phyloP scores from a whole-genome alignment of 2,888 invertebrate species.

The Caenorhabditis plicata region DNA sequence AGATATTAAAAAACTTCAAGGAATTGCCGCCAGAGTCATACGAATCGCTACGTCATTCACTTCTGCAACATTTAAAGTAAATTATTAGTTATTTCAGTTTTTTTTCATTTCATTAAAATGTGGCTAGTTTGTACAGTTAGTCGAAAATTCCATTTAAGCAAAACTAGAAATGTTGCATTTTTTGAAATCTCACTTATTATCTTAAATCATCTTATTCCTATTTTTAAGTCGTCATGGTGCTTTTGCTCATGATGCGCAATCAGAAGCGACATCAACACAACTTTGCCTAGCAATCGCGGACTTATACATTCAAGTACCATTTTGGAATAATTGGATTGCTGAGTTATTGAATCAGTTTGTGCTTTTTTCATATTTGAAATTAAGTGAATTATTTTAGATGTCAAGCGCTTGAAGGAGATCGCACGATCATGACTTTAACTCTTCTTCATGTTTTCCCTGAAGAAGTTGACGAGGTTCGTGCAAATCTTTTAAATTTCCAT shows the following conservation, averaged over 20 bases:
- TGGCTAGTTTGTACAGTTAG: background rate
- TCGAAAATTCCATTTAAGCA: no score
- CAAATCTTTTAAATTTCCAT: no score
- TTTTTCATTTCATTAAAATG: background rate
- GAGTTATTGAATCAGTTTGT: conserved; percentile 82
- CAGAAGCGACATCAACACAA: conserved; percentile 78
- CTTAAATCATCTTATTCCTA: no score
- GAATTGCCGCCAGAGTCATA: conserved; percentile 65
- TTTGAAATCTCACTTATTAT: no score
- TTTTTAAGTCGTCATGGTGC: conserved; percentile 28
- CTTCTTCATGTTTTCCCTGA: conserved; percentile 91
- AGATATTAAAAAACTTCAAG: conserved; percentile 43
- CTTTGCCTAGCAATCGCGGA: conserved; percentile 89
- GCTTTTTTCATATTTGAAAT: background rate
- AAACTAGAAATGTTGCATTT: no score
- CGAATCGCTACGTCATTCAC: conserved; percentile 82
- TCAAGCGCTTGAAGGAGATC: conserved; percentile 60
- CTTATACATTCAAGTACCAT: conserved; percentile 86
- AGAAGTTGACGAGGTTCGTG: conserved; percentile 73
- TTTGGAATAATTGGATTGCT: conserved; percentile 85
- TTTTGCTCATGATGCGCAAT: conserved; percentile 32
- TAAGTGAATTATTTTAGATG: conserved; percentile 27
- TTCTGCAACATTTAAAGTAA: conserved; percentile 78
- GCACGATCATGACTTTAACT: conserved; percentile 83
- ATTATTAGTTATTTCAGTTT: background rate